Conservation (phyloP, 2,113 vertebrate species). For the Hucho hucho region DNA sequence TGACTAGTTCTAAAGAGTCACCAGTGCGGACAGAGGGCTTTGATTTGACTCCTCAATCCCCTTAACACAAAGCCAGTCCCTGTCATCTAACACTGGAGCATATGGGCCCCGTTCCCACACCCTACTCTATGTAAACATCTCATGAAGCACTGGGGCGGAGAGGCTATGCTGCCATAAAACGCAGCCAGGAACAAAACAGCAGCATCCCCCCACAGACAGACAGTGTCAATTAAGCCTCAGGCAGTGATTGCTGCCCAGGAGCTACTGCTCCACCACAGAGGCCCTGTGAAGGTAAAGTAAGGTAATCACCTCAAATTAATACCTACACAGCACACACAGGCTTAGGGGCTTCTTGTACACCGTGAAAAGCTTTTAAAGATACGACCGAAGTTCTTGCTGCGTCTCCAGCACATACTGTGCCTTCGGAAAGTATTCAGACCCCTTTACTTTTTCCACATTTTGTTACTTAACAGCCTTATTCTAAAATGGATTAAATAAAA, state of each 20-base stretch:
- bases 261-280: constrained; percentile 14
- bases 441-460: no score
- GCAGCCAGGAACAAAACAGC: constrained; percentile 36
- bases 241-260: constrained; percentile 33
- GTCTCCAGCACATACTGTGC: neutral
- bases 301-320: constrained; percentile 52
- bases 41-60: constrained; percentile 46
- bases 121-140: constrained; percentile 60
- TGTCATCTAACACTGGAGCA: constrained; percentile 57
- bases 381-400: constrained; percentile 6
- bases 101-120: constrained; percentile 59
- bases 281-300: constrained; percentile 13
- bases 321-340: constrained; percentile 33
- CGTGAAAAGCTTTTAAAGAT: constrained; percentile 21
- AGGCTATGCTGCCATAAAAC: constrained; percentile 29
- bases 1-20: neutral
- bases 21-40: constrained; percentile 9
- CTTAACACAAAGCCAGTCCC: constrained; percentile 45
- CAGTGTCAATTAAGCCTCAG: constrained; percentile 53
- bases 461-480: no score
- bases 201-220: constrained; percentile 26
- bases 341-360: constrained; percentile 36
- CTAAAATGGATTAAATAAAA: no score
- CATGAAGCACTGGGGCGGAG: constrained; percentile 43
- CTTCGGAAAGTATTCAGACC: no score